These are phyloP conservation scores for Phalanger gymnotis DNA, from an alignment of 2,797 vertebrate species.

Conservation along the genomic window DNA sequence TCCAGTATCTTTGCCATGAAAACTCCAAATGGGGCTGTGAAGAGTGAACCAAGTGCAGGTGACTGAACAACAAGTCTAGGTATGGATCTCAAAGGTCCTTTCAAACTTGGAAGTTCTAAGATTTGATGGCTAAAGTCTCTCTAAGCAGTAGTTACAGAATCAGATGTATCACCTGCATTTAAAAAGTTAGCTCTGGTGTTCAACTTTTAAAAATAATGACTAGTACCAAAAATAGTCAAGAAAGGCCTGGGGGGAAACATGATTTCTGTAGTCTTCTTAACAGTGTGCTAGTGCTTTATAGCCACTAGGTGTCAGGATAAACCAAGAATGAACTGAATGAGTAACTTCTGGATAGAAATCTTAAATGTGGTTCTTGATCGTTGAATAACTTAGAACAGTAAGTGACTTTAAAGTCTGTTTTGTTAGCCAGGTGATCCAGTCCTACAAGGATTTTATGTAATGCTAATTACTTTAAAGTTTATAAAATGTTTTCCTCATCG, in stretches of 20 bases:
- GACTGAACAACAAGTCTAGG: background rate
- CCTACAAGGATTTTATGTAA: background rate
- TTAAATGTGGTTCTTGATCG: background rate
- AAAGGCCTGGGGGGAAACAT: background rate
- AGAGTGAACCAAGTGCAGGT: background rate
- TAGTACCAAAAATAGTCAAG: background rate
- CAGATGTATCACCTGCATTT: background rate
- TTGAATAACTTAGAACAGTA: background rate
- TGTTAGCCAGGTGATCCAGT: background rate
- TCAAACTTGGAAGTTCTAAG: background rate
- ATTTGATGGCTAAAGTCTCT: background rate
- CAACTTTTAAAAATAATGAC: background rate
- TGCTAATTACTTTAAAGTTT: background rate
- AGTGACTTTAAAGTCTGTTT: background rate
- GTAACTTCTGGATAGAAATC: background rate
- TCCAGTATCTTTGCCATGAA: background rate
- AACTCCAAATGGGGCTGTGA: background rate
- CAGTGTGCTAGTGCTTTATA: background rate
- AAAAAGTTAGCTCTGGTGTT: background rate
- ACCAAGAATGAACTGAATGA: background rate
- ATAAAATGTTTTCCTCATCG: background rate
- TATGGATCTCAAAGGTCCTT: background rate
- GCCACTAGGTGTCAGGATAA: slow-evolving; percentile 5
- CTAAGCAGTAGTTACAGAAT: background rate
- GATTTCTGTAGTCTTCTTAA: background rate